A percentile compares a stretch with the other conserved stretches of the same genome.
Evolutionary conservation across 2,888 invertebrate genomes (phyloP).

Genomic region (Dicranocentrus wangi): DNA sequence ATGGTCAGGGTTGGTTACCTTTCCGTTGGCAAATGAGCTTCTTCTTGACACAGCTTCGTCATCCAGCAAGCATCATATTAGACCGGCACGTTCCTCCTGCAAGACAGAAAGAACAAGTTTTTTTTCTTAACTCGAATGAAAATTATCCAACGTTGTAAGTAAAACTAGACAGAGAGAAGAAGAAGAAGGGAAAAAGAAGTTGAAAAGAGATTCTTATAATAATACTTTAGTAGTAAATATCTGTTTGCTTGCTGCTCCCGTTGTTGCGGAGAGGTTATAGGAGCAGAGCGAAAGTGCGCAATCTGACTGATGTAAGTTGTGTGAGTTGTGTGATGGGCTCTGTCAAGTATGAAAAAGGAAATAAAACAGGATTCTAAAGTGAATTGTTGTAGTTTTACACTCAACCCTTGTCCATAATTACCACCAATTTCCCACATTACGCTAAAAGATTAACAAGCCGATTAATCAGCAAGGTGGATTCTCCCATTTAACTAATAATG

Average conservation of each 20-base stretch:
- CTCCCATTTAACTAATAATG: too few relatives aligned
- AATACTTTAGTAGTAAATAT: too few relatives aligned
- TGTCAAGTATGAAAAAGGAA: conserved; percentile 18
- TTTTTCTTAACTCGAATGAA: too few relatives aligned
- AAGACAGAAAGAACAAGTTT: conserved; percentile 17
- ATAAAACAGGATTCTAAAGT: not conserved
- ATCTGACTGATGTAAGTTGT: too few relatives aligned
- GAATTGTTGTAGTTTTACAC: not conserved
- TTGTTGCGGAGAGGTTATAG: too few relatives aligned
- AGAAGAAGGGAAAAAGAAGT: too few relatives aligned
- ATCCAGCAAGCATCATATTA: not conserved
- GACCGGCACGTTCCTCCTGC: conserved; percentile 21
- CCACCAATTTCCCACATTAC: conserved; percentile 9
- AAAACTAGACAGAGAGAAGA: too few relatives aligned
- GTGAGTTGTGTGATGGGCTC: conserved; percentile 3
- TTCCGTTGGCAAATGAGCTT: not conserved
- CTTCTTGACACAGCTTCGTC: conserved; percentile 17
- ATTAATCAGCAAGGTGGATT: too few relatives aligned
- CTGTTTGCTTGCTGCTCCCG: too few relatives aligned
- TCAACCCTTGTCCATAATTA: conserved; percentile 22
- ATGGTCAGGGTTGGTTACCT: conserved; percentile 36
- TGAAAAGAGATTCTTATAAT: too few relatives aligned
- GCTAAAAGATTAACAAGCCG: not conserved
- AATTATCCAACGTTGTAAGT: too few relatives aligned
- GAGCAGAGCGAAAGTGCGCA: too few relatives aligned